Evolutionary conservation across 2,888 invertebrate genomes (phyloP).

Genomic region (Biston stratarius): DNA sequence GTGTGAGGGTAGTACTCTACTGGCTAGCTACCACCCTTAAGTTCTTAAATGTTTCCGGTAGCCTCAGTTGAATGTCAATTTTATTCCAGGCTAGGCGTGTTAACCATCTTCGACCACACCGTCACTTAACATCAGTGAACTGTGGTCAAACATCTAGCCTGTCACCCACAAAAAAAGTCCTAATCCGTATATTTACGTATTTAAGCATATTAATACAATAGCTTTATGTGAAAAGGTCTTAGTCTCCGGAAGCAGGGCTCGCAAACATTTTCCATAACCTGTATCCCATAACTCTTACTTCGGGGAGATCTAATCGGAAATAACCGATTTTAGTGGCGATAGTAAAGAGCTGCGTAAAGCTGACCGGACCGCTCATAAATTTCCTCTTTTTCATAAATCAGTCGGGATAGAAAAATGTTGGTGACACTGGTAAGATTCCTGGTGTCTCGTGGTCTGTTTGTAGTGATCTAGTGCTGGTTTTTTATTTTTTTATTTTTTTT

Average conservation of each 20-base stretch:
- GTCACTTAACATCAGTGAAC: too few relatives aligned
- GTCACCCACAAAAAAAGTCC: too few relatives aligned
- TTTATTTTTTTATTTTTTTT: too few relatives aligned
- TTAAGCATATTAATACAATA: too few relatives aligned
- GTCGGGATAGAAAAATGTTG: conserved; percentile 53
- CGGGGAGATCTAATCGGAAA: conserved; percentile 49
- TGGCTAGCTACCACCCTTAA: too few relatives aligned
- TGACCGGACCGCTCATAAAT: conserved; percentile 62
- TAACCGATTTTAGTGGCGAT: conserved; percentile 55
- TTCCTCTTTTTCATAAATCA: conserved; percentile 63
- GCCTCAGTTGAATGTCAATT: too few relatives aligned
- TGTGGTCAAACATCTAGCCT: too few relatives aligned
- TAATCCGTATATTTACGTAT: too few relatives aligned
- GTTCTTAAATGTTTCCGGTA: background rate
- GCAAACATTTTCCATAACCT: conserved; percentile 46
- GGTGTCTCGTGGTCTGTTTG: conserved; percentile 51
- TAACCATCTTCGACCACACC: too few relatives aligned
- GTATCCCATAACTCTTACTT: conserved; percentile 47
- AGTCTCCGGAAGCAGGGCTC: conserved; percentile 23
- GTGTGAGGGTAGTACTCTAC: too few relatives aligned
- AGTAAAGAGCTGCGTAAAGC: conserved; percentile 51
- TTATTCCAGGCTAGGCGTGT: too few relatives aligned
- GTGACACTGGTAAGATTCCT: conserved; percentile 57
- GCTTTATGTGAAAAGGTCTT: background rate
- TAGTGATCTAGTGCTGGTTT: conserved; percentile 32